Base-by-base conservation (phyloP, 1,140 invertebrate genomes). In the Eriosoma lanigerum region DNA sequence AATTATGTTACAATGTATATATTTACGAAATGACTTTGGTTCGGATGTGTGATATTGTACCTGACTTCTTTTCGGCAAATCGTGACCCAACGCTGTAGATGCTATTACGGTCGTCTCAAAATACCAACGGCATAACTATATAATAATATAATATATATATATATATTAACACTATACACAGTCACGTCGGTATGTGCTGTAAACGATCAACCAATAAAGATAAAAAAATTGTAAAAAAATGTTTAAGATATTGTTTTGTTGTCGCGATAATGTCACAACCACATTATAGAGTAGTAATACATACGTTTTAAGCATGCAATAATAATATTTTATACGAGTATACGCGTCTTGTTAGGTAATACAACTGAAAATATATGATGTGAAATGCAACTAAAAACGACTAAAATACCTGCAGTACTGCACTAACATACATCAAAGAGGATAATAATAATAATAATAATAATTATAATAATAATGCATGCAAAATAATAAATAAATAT, bases 341-440 rank as follows among this genome's bases (percentile, higher is more conserved):
- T 70, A 70, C 66, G n/a, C n/a, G 66, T 70, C 24, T 17, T 70
- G 66, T 70, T 70, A 50, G 10, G 1, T 44, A 70, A 24, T 0
- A 50, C 6, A 19, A 50, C 66, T 10, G 46, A 70, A 50, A 2
- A 70, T 50, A n/a, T 38, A 68, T 68, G 64, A n/a, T n/a, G n/a
- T n/a, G n/a, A n/a, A n/a, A n/a, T n/a, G n/a, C n/a, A n/a, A n/a
- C n/a, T n/a, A n/a, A n/a, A n/a, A n/a, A n/a, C n/a, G n/a, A n/a
- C 64, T 46, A 46, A 62, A 68, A 68, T n/a, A 68, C 29, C 62
- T 58, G 21, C 56, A 64, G n/a, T n/a, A n/a, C n/a, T n/a, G n/a
- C n/a, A n/a, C n/a, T n/a, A n/a, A 38, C 32, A 38, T 38, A 38
- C 32, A 3, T 3, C 32, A 8, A 38, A 38, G 8, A 38, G 3